These are phyloP conservation scores for Idris sp. DNA, from an alignment of 1,140 invertebrate species.

Conservation along the genomic window DNA sequence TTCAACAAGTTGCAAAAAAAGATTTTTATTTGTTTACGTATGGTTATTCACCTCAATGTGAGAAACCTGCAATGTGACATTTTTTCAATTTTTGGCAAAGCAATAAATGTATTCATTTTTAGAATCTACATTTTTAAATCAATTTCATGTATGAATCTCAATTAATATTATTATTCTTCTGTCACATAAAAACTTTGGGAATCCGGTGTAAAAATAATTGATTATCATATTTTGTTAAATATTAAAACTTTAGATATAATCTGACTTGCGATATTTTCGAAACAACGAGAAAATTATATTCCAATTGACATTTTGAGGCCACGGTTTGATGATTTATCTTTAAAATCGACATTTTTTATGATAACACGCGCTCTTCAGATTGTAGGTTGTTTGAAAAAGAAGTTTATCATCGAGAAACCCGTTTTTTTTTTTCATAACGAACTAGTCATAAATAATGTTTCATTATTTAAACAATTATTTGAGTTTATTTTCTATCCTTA, in stretches of 20 bases:
- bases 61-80: conserved; percentile 6
- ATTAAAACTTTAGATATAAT: no score
- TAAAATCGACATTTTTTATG: conserved; percentile 20
- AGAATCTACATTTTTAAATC: no score
- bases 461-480: no score
- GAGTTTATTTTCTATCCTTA: no score
- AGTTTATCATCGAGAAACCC: conserved; percentile 12
- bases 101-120: no score
- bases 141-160: no score
- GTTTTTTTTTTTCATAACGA: conserved; percentile 5
- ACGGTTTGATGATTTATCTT: conserved; percentile 11
- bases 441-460: conserved; percentile 9
- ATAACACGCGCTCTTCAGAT: conserved; percentile 4
- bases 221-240: no score
- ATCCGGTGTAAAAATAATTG: no score
- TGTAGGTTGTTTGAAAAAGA: conserved; percentile 1
- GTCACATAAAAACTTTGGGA: no score
- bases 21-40: conserved; percentile 5
- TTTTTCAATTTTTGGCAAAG: conserved; percentile 10
- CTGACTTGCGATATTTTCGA: no score
- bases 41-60: conserved; percentile 24
- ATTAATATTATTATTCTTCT: no score
- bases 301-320: conserved; percentile 23
- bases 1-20: no score
- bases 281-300: conserved; percentile 1